Conservation (phyloP, 2,797 vertebrate genomes). For the Acrossocheilus wenchowensis region DNA sequence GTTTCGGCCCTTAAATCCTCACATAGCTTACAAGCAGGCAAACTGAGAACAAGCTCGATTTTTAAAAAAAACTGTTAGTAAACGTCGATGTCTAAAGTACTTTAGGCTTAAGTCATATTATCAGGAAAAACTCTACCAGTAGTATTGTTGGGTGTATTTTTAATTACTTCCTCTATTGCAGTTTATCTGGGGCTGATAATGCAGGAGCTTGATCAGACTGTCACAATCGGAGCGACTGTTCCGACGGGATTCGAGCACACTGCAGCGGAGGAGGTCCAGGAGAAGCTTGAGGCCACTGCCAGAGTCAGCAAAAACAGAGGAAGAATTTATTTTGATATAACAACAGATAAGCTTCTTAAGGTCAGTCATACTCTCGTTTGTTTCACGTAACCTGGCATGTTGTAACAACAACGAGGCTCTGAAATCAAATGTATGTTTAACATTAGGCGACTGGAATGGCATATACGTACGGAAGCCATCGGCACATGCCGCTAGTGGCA, state of each 20-base stretch:
- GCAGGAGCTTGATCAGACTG: conserved; percentile 44
- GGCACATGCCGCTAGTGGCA: not conserved
- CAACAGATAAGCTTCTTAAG: conserved; percentile 83
- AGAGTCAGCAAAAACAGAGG: conserved; percentile 90
- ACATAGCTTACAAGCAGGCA: not conserved
- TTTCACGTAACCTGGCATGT: not conserved
- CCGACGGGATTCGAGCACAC: conserved; percentile 95
- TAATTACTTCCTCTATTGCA: not conserved
- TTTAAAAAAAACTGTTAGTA: not conserved
- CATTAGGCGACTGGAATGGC: not conserved
- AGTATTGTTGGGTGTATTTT: not conserved
- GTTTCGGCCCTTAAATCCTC: not conserved
- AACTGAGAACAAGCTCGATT: not conserved
- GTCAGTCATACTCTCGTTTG: conserved; percentile 66
- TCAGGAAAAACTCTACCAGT: not conserved
- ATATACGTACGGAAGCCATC: not conserved
- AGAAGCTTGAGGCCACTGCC: conserved; percentile 87
- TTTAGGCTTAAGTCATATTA: not conserved
- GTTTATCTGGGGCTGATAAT: not conserved
- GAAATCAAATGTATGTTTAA: not conserved
- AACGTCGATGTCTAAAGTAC: not conserved
- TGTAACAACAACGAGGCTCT: not conserved
- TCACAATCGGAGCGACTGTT: conserved; percentile 90
- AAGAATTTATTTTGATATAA: conserved; percentile 92
- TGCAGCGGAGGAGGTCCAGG: conserved; percentile 90